Evolutionary conservation across 2,113 vertebrate genomes (phyloP).

Genomic region (Lanius collurio): DNA sequence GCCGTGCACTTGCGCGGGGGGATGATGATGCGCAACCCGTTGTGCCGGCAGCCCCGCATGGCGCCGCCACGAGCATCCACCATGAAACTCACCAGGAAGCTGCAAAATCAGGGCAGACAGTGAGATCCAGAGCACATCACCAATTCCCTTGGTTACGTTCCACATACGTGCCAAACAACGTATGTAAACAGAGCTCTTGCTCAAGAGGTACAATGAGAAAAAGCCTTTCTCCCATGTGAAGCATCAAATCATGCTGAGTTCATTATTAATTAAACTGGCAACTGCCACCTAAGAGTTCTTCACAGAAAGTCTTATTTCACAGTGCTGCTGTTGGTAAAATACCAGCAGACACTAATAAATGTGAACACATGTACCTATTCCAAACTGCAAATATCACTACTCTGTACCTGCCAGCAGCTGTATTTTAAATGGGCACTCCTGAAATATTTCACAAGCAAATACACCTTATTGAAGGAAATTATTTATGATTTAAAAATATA

Average conservation of each 20-base stretch:
- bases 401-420: background rate
- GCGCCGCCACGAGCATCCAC: constrained; percentile 96
- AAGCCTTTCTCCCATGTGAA: background rate
- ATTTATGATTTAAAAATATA: background rate
- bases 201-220: background rate
- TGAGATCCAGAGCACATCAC: background rate
- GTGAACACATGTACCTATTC: rapidly evolving
- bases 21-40: constrained; percentile 93
- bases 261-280: background rate
- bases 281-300: background rate
- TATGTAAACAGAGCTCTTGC: background rate
- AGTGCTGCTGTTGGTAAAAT: background rate
- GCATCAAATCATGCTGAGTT: background rate
- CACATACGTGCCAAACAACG: background rate
- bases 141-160: background rate
- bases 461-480: background rate
- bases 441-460: background rate
- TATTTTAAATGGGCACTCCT: background rate
- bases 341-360: background rate
- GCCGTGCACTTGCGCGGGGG: constrained; percentile 94
- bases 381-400: background rate
- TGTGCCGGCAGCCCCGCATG: constrained; percentile 95
- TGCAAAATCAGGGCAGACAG: constrained; percentile 60
- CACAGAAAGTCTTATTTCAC: background rate
- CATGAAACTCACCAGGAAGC: constrained; percentile 99